A percentile compares a stretch with the other conserved stretches of the same genome.
phyloP scores from a whole-genome alignment of 2,888 invertebrate genomes.

The Chrysotoxum bicinctum region DNA sequence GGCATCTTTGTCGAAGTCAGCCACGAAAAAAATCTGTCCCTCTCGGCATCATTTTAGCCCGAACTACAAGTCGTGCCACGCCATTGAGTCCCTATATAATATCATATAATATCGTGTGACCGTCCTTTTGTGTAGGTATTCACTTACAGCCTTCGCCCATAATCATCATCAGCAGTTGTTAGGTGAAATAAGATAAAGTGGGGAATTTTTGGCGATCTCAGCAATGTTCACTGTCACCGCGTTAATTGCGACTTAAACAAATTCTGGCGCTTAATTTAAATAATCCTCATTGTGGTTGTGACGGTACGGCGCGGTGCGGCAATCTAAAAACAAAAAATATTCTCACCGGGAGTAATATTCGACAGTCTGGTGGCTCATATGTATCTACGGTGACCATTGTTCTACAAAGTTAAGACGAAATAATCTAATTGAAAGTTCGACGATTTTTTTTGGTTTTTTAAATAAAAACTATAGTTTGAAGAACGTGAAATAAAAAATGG shows the following conservation, averaged over 20 bases:
- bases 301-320: neutral
- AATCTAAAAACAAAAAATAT: neutral
- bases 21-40: constrained; percentile 30
- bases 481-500: no score
- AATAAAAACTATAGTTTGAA: no score
- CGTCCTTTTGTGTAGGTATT: constrained; percentile 31
- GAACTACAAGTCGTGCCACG: neutral
- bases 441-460: no score
- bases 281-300: constrained; percentile 25
- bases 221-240: constrained; percentile 66
- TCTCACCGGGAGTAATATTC: neutral
- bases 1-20: constrained; percentile 55
- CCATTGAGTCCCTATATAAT: constrained; percentile 59
- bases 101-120: constrained; percentile 59
- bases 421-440: no score
- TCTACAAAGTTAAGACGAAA: neutral
- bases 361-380: neutral
- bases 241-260: constrained; percentile 63
- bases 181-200: constrained; percentile 31
- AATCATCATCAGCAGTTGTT: constrained; percentile 12
- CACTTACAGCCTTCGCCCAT: constrained; percentile 39
- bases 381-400: neutral
- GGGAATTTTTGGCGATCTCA: constrained; percentile 61
- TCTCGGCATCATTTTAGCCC: neutral
- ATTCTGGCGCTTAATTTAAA: constrained; percentile 72